These are phyloP conservation scores for Menura novaehollandiae DNA, from an alignment of 2,113 vertebrate genomes.

Conservation along the genomic window DNA sequence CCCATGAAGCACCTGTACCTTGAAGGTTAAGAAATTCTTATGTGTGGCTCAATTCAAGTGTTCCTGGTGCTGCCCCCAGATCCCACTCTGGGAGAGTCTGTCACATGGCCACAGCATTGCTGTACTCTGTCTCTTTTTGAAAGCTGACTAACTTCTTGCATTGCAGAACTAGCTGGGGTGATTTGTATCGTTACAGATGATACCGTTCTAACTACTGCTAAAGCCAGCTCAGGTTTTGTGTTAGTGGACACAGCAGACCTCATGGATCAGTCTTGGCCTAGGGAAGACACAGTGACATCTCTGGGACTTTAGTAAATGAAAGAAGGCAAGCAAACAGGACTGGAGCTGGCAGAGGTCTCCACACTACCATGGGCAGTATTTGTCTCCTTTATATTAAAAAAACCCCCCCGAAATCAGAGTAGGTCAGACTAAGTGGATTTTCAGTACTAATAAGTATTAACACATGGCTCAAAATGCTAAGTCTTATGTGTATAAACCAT, in stretches of 20 bases:
- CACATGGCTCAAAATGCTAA: neutral
- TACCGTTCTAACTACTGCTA: neutral
- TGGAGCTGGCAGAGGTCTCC: neutral
- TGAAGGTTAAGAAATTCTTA: neutral
- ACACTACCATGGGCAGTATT: neutral
- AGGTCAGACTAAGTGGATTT: neutral
- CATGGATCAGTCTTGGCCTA: neutral
- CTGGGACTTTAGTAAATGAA: neutral
- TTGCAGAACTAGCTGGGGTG: neutral
- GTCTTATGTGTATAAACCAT: neutral
- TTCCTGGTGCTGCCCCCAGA: neutral
- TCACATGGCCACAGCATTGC: neutral
- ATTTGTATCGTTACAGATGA: neutral
- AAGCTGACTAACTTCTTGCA: neutral
- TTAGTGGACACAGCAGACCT: neutral
- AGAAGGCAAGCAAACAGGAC: neutral
- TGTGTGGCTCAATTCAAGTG: fast-evolving
- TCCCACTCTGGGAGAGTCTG: fast-evolving
- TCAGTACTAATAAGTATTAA: neutral
- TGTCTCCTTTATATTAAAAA: neutral
- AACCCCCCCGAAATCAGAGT: neutral
- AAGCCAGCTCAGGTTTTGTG: neutral
- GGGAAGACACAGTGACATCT: neutral
- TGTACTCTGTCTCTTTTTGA: neutral
- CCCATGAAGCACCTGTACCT: neutral